These are phyloP conservation scores for Andricus curvator DNA, from an alignment of 2,888 invertebrate species.

Conservation along the genomic window DNA sequence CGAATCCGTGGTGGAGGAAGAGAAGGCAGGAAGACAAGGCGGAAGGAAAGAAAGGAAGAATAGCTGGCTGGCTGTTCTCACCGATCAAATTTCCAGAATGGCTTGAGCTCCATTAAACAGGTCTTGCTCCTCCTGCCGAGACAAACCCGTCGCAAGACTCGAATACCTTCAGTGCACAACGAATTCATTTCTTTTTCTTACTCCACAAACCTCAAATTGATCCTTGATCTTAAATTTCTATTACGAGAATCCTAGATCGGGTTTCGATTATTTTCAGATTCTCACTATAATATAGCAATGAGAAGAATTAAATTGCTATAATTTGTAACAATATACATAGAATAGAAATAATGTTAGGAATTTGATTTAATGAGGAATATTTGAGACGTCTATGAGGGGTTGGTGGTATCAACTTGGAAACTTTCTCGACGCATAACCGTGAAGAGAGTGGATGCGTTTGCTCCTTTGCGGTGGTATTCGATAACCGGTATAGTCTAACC, in stretches of 20 bases:
- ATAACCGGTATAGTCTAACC: slow-evolving; percentile 58
- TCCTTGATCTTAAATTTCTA: not conserved
- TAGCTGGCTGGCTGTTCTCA: slow-evolving; percentile 67
- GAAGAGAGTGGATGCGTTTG: slow-evolving; percentile 51
- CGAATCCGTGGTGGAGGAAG: slow-evolving; percentile 63
- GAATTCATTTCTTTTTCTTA: slow-evolving; percentile 7
- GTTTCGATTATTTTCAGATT: not conserved
- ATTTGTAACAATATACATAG: too few species aligned
- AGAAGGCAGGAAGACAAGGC: slow-evolving; percentile 49
- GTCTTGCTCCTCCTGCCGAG: slow-evolving; percentile 32
- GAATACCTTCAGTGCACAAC: slow-evolving; percentile 19
- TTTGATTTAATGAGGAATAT: not conserved
- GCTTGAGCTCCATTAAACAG: slow-evolving; percentile 72
- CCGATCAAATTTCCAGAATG: slow-evolving; percentile 73
- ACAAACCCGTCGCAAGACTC: slow-evolving; percentile 18
- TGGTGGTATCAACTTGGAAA: slow-evolving; percentile 45
- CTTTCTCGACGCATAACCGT: slow-evolving; percentile 50
- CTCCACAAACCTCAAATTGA: slow-evolving; percentile 3
- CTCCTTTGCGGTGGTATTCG: slow-evolving; percentile 58
- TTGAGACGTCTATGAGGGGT: not conserved
- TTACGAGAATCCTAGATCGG: not conserved
- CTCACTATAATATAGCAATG: not conserved
- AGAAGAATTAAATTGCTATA: too few species aligned
- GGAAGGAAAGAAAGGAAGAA: slow-evolving; percentile 58
- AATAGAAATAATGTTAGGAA: not conserved